A percentile compares a stretch with the other conserved stretches of the same genome.
Evolutionary conservation across 2,797 vertebrate genomes (phyloP).

Genomic region (Gallinago stenura): DNA sequence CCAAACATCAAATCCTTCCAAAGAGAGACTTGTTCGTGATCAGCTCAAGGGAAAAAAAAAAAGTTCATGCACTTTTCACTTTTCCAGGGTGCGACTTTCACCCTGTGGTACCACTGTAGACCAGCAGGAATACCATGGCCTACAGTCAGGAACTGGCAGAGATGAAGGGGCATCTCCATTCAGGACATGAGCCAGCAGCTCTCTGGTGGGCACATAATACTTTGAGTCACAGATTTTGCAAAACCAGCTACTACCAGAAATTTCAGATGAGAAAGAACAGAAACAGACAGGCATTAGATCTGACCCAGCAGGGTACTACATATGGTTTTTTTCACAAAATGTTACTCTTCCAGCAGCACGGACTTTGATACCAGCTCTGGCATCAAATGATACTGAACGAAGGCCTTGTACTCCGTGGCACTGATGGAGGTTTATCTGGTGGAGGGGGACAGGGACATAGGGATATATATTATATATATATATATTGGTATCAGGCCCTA

Average conservation of each 20-base stretch:
- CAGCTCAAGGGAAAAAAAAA: background rate
- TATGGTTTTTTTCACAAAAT: background rate
- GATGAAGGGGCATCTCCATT: background rate
- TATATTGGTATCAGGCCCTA: background rate
- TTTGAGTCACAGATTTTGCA: background rate
- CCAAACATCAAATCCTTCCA: background rate
- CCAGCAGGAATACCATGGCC: background rate
- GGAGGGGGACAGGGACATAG: background rate
- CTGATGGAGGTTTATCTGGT: fast-evolving
- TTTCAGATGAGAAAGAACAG: constrained; percentile 18
- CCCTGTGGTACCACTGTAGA: fast-evolving
- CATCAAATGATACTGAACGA: background rate
- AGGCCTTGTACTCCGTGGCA: background rate
- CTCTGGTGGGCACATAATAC: background rate
- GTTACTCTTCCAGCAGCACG: background rate
- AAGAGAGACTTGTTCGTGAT: background rate
- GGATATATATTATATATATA: background rate
- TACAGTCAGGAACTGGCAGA: background rate
- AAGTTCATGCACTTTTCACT: fast-evolving
- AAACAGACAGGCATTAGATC: background rate
- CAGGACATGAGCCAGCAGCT: background rate
- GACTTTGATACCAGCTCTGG: background rate
- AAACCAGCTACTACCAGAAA: background rate
- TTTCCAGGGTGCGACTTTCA: background rate
- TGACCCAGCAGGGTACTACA: background rate